Evolutionary conservation across 2,113 vertebrate species (phyloP).

Genomic region (Marmota monax): DNA sequence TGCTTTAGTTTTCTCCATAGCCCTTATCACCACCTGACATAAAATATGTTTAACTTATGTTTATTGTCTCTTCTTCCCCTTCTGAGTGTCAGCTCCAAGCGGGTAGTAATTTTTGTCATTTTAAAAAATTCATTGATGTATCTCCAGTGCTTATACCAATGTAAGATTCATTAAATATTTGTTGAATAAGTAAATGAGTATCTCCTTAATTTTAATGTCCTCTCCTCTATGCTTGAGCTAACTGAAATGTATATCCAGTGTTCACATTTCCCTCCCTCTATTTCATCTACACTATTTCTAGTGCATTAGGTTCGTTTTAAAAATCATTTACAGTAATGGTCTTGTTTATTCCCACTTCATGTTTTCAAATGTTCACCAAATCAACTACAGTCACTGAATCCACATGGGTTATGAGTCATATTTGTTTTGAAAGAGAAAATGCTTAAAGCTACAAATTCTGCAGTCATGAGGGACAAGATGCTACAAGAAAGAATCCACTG

Average conservation of each 20-base stretch:
- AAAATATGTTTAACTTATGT: not conserved
- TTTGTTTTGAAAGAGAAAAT: slow-evolving; percentile 71
- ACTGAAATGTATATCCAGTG: slow-evolving; percentile 52
- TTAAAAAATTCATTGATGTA: not conserved
- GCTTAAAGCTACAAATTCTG: slow-evolving; percentile 31
- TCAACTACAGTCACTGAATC: slow-evolving; percentile 50
- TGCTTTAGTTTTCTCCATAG: not conserved
- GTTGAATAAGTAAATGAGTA: slow-evolving; percentile 51
- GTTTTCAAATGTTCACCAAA: slow-evolving; percentile 70
- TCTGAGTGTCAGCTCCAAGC: not conserved
- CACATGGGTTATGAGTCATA: slow-evolving; percentile 65
- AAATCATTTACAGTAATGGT: slow-evolving; percentile 62
- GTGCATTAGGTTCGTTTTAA: slow-evolving; percentile 60
- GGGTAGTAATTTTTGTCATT: not conserved
- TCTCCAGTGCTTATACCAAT: not conserved
- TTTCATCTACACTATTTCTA: slow-evolving; percentile 68
- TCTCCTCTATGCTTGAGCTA: slow-evolving; percentile 35
- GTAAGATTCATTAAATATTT: slow-evolving; percentile 26
- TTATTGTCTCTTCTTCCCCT: not conserved
- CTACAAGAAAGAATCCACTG: not conserved
- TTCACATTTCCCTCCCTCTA: slow-evolving; percentile 32
- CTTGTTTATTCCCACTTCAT: slow-evolving; percentile 69
- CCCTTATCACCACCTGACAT: not conserved
- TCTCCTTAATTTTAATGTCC: slow-evolving; percentile 25
- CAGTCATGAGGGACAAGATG: slow-evolving; percentile 15